Percentiles rank a stretch among this genome's conserved stretches.
Conservation (phyloP, 2,113 vertebrate genomes). For the Toxotes jaculatrix region DNA sequence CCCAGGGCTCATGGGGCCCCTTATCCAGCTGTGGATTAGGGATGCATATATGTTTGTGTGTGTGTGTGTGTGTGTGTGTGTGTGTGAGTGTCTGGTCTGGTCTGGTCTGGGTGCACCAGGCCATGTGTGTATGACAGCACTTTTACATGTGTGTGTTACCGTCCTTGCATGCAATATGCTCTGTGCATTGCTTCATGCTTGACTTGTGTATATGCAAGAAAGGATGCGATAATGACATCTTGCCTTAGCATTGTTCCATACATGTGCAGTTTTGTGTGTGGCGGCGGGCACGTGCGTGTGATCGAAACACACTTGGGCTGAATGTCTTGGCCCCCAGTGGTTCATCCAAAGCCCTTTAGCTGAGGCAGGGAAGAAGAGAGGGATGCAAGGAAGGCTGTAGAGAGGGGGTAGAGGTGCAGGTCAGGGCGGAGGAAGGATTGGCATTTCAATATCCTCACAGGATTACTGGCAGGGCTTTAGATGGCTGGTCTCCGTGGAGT, state of each 20-base stretch:
- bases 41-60: slow-evolving; percentile 34
- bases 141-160: slow-evolving; percentile 12
- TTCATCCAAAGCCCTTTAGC: slow-evolving; percentile 73
- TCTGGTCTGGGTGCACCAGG: slow-evolving; percentile 9
- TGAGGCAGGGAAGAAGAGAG: slow-evolving; percentile 54
- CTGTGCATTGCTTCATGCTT: slow-evolving; percentile 36
- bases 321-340: slow-evolving; percentile 60
- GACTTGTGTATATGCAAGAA: slow-evolving; percentile 41
- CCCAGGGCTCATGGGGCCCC: slow-evolving; percentile 60
- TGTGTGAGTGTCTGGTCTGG: slow-evolving; percentile 30
- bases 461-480: slow-evolving; percentile 76
- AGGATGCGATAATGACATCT: slow-evolving; percentile 29
- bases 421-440: slow-evolving; percentile 76
- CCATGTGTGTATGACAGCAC: slow-evolving; percentile 16
- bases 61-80: slow-evolving; percentile 42
- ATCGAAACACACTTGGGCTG: slow-evolving; percentile 42
- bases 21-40: slow-evolving; percentile 67
- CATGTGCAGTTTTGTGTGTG: neutral
- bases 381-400: slow-evolving; percentile 44
- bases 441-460: slow-evolving; percentile 85
- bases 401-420: slow-evolving; percentile 60
- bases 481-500: slow-evolving; percentile 74
- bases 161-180: slow-evolving; percentile 12
- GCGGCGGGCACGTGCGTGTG: slow-evolving; percentile 7
- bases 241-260: slow-evolving; percentile 11